A percentile compares a stretch with the other conserved stretches of the same genome.
These are phyloP conservation scores for Parotocinclus haroldoi DNA, from an alignment of 2,797 vertebrate genomes.

Conservation along the genomic window DNA sequence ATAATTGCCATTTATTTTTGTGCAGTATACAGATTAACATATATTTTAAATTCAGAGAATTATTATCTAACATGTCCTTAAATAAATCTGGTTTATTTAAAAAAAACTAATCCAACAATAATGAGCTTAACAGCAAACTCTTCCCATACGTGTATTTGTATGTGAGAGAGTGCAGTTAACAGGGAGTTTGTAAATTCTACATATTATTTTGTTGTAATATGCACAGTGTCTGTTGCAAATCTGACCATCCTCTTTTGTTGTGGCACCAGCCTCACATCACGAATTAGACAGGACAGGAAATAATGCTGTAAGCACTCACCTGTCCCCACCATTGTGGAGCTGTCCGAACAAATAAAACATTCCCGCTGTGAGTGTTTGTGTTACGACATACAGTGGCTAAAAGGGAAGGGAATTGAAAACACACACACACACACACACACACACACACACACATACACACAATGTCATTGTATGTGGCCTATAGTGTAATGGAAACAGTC, in stretches of 20 bases:
- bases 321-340: slow-evolving; percentile 50
- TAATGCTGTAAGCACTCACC: slow-evolving; percentile 51
- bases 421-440: not conserved
- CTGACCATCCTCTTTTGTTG: slow-evolving; percentile 32
- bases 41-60: too few relatives aligned
- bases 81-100: too few relatives aligned
- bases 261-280: slow-evolving; percentile 44
- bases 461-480: slow-evolving; percentile 1
- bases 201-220: too few relatives aligned
- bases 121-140: too few relatives aligned
- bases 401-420: not conserved
- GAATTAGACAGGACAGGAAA: slow-evolving; percentile 53
- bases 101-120: too few relatives aligned
- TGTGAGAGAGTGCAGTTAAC: too few relatives aligned
- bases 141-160: too few relatives aligned
- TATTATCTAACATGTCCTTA: too few relatives aligned
- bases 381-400: not conserved
- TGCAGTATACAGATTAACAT: too few relatives aligned
- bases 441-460: too few relatives aligned
- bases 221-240: slow-evolving; percentile 24
- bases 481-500: slow-evolving; percentile 10
- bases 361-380: slow-evolving; percentile 46
- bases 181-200: too few relatives aligned
- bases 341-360: slow-evolving; percentile 53
- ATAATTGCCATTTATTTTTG: too few relatives aligned